These are phyloP conservation scores for Cephonodes hylas DNA, from an alignment of 2,888 invertebrate species.

Conservation along the genomic window DNA sequence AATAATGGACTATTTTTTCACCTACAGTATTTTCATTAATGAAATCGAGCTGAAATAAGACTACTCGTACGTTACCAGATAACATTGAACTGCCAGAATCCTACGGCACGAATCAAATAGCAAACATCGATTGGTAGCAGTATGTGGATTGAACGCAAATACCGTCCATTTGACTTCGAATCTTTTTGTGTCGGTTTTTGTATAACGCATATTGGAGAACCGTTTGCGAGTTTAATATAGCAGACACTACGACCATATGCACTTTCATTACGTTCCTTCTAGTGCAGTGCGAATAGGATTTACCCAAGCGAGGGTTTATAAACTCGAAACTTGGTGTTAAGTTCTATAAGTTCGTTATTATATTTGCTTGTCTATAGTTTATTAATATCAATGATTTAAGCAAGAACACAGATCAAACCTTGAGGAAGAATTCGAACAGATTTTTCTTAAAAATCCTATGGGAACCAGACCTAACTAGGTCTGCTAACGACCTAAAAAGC, in stretches of 20 bases:
- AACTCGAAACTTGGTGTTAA: no score
- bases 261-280: background rate
- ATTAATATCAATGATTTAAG: no score
- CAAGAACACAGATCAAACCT: no score
- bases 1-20: background rate
- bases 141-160: background rate
- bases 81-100: background rate
- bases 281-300: no score
- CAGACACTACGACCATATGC: background rate
- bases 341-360: no score
- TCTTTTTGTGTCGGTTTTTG: background rate
- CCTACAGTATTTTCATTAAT: background rate
- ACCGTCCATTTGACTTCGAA: background rate
- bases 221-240: background rate
- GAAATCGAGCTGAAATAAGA: background rate
- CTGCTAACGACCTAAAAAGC: no score
- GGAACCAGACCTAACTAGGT: no score
- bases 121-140: background rate
- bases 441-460: no score
- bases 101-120: background rate
- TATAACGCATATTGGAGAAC: background rate
- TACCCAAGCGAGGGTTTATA: no score
- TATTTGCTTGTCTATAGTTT: no score
- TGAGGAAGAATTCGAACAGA: no score
- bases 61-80: background rate